A percentile compares a stretch with the other conserved stretches of the same genome.
Evolutionary conservation across 2,797 vertebrate genomes (phyloP).

Genomic region (Tapera naevia): DNA sequence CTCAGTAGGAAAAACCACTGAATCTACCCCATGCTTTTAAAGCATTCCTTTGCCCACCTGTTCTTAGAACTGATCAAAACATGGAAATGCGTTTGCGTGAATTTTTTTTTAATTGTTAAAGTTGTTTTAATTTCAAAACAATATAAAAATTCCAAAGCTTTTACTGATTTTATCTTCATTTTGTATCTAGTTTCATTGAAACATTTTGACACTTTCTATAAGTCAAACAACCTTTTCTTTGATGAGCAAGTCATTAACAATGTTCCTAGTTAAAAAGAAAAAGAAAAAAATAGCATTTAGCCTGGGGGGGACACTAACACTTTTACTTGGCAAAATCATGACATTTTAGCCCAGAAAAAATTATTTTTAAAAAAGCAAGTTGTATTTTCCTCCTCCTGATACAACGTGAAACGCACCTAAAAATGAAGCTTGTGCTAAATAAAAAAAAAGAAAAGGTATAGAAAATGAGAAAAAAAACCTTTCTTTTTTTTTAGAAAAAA

Average conservation of each 20-base stretch:
- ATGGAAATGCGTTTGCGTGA: background rate
- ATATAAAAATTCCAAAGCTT: background rate
- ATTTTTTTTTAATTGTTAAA: background rate
- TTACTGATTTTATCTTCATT: background rate
- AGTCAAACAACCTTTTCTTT: background rate
- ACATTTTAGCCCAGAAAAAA: background rate
- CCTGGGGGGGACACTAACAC: background rate
- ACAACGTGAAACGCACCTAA: background rate
- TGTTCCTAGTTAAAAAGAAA: background rate
- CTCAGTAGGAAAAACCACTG: background rate
- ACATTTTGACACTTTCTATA: background rate
- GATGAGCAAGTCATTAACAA: background rate
- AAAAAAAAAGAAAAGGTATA: background rate
- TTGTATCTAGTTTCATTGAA: background rate
- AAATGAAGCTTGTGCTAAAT: background rate
- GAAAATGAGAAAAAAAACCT: background rate
- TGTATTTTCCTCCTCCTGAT: background rate
- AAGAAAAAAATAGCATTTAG: background rate
- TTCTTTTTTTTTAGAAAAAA: background rate
- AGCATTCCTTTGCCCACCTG: background rate
- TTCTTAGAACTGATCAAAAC: background rate
- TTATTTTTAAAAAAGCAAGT: background rate
- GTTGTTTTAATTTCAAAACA: background rate
- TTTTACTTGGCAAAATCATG: background rate
- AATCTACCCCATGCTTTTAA: background rate